Base-by-base conservation (phyloP, 2,888 invertebrate genomes). In the Hyles lineata region DNA sequence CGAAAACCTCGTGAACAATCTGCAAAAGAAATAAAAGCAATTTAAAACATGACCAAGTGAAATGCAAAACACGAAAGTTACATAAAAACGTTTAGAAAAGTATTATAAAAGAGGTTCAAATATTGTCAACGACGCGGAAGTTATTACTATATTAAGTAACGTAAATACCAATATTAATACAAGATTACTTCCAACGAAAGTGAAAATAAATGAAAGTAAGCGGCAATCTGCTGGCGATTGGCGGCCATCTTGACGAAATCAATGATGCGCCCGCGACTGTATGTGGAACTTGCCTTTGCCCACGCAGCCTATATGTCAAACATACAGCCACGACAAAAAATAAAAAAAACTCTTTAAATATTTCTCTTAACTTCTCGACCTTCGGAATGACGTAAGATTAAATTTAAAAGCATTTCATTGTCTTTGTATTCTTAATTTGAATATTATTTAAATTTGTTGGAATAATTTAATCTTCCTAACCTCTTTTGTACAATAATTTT, bases 121-220 rank as follows among this genome's bases (percentile, higher is more conserved):
- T 77, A 85, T 79, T 75, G 77, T 82, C 86, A 82, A 86, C 86
- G 74, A 80, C 80, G 77, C 84, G 83, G 85, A 87, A 81, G 82
- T 83, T 74, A 73, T 73, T 77, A 21, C 63, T 43, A 23, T 15
- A 67, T 43, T 71, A 71, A 71, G 59, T 58, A 70, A 58, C 86
- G 78, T 85, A 89, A 82, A 88, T 83, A 82, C 83, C 83, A 82
- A 78, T 67, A 76, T 82, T 55, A 55, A 79, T 82, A 85, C 79
- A 82, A 82, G 82, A 82, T 89, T 87, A 86, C 87, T 87, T 82
- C 82, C 76, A 87, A 89, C 84, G 93, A 94, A 94, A 94, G 94
- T 91, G 91, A 91, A 91, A 91, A 85, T 87, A 89, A 29, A 85
- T 83, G 91, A 91, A 91, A 91, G 91, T 91, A 90, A 91, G 85